Evolutionary conservation across 2,888 invertebrate genomes (phyloP).

Genomic region (Trichopria drosophilae): DNA sequence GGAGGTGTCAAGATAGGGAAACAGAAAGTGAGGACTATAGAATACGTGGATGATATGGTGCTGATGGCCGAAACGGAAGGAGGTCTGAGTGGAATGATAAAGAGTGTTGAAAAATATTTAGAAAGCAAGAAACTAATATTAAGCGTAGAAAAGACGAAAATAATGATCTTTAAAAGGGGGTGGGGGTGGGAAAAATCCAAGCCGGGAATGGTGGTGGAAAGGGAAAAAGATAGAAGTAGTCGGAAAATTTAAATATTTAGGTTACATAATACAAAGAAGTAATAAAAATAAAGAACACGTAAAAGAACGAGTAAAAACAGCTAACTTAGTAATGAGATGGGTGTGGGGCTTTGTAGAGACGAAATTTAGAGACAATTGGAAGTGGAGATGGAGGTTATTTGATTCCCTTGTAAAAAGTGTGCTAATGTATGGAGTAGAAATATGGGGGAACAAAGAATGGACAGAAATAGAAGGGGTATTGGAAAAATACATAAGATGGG

Average conservation of each 20-base stretch:
- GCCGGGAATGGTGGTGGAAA: slow-evolving; percentile 15
- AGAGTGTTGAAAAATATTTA: slow-evolving; percentile 4
- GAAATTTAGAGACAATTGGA: slow-evolving; percentile 14
- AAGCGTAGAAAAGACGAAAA: slow-evolving; percentile 7
- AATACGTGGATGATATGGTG: slow-evolving; percentile 1
- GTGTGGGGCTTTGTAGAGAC: slow-evolving; percentile 20
- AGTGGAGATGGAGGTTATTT: slow-evolving; percentile 16
- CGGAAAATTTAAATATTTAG: slow-evolving; percentile 18
- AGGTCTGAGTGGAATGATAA: slow-evolving; percentile 10
- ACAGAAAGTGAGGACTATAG: neutral
- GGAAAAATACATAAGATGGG: slow-evolving; percentile 18
- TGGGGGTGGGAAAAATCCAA: slow-evolving; percentile 8
- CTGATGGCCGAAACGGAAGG: slow-evolving; percentile 7
- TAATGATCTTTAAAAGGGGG: slow-evolving; percentile 18
- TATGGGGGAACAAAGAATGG: slow-evolving; percentile 15
- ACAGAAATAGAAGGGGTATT: slow-evolving; percentile 7
- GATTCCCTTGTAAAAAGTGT: slow-evolving; percentile 16
- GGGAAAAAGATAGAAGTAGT: slow-evolving; percentile 22
- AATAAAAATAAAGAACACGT: slow-evolving; percentile 1
- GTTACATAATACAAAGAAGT: slow-evolving; percentile 10
- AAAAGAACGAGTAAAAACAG: no score
- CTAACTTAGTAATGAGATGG: slow-evolving; percentile 7
- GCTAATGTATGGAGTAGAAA: slow-evolving; percentile 11
- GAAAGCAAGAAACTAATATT: slow-evolving; percentile 7
- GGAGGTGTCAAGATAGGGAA: no score